Evolutionary conservation across 2,113 vertebrate species (phyloP).

Genomic region (Brachyistius frenatus): DNA sequence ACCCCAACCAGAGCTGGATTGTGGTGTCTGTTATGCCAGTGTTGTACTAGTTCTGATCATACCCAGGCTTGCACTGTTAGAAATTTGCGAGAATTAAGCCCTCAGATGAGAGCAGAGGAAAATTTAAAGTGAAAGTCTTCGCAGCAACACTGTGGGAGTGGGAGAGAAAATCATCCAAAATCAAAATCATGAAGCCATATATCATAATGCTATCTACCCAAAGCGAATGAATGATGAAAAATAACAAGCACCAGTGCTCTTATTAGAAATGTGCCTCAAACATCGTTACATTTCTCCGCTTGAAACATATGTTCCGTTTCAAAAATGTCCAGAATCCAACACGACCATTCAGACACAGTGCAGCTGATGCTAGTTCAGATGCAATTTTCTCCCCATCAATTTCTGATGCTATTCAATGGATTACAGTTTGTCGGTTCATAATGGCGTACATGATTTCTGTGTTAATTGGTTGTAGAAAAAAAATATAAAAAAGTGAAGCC

Average conservation of each 20-base stretch:
- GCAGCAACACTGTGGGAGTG: constrained; percentile 39
- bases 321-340: constrained; percentile 20
- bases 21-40: constrained; percentile 30
- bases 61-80: constrained; percentile 25
- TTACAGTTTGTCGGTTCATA: constrained; percentile 38
- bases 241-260: constrained; percentile 3
- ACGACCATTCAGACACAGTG: not conserved
- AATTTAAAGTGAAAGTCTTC: constrained; percentile 47
- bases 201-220: constrained; percentile 29
- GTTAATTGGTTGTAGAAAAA: constrained; percentile 41
- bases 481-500: constrained; percentile 5
- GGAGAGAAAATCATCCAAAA: constrained; percentile 44
- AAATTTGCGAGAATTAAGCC: constrained; percentile 37
- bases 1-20: constrained; percentile 32
- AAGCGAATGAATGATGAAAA: constrained; percentile 49
- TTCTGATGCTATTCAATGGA: constrained; percentile 31
- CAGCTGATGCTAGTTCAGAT: constrained; percentile 29
- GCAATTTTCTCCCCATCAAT: constrained; percentile 24
- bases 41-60: constrained; percentile 50
- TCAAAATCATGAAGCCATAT: constrained; percentile 42
- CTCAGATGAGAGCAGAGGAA: constrained; percentile 37
- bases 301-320: constrained; percentile 5
- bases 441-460: constrained; percentile 27
- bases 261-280: constrained; percentile 1
- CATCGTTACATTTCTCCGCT: not conserved